These are phyloP conservation scores for Ormyrus rosae DNA, from an alignment of 2,888 invertebrate species.

Conservation along the genomic window DNA sequence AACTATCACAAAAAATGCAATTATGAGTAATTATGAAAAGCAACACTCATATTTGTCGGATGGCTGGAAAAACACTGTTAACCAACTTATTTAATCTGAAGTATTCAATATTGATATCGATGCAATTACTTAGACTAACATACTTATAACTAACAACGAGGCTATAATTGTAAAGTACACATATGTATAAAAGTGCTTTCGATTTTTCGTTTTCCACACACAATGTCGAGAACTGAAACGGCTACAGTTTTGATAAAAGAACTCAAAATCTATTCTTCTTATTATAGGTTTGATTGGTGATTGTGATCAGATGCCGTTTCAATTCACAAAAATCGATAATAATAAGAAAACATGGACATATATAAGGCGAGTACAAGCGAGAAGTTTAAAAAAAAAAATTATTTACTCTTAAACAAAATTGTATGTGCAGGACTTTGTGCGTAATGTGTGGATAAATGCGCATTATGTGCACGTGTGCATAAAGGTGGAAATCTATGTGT, in stretches of 20 bases:
- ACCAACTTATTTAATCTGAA: conserved; percentile 30
- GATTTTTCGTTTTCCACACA: conserved; percentile 9
- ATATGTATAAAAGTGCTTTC: conserved; percentile 31
- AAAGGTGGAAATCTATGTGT: not conserved
- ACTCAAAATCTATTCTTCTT: too few relatives aligned
- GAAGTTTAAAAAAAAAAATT: not conserved
- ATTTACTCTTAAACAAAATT: conserved; percentile 17
- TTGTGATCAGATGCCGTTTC: not conserved
- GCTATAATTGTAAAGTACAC: conserved; percentile 38
- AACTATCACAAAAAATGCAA: conserved; percentile 6
- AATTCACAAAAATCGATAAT: not conserved
- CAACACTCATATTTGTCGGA: not conserved
- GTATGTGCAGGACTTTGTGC: not conserved
- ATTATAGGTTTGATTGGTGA: too few relatives aligned
- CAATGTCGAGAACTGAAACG: conserved; percentile 1
- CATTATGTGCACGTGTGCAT: too few relatives aligned
- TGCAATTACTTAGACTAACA: conserved; percentile 37
- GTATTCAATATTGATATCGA: conserved; percentile 46
- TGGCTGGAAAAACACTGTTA: conserved; percentile 9
- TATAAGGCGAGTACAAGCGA: conserved; percentile 9
- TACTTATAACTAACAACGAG: conserved; percentile 46
- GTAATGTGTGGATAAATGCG: not conserved
- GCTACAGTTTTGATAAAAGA: too few relatives aligned
- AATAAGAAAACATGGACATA: not conserved
- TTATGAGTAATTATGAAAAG: not conserved